phyloP scores from a whole-genome alignment of 2,113 vertebrate genomes.

The Tautogolabrus adspersus region DNA sequence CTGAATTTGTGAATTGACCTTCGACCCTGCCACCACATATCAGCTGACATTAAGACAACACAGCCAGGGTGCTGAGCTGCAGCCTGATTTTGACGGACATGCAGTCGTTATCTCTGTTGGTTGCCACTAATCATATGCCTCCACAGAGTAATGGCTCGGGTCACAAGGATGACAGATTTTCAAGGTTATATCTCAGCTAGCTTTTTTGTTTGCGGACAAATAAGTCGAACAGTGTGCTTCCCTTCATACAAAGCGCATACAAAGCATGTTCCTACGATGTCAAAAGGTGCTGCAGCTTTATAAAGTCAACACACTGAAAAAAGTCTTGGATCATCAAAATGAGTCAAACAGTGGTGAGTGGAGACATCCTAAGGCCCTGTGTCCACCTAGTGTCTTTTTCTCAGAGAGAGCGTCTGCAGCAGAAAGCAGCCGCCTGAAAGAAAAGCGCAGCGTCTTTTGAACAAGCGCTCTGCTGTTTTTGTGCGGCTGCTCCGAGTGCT shows the following conservation, averaged over 20 bases:
- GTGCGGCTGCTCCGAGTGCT: too few species aligned
- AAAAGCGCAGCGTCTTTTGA: too few species aligned
- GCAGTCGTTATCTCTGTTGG: constrained; percentile 74
- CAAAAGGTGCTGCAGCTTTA: constrained; percentile 14
- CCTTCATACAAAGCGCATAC: background rate
- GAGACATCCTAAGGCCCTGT: constrained; percentile 14
- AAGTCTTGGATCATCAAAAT: constrained; percentile 4
- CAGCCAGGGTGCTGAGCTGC: constrained; percentile 55
- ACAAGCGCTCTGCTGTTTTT: too few species aligned
- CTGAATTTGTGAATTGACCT: constrained; percentile 75
- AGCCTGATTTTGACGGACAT: constrained; percentile 78
- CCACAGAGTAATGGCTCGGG: constrained; percentile 57
- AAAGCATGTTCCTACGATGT: constrained; percentile 6
- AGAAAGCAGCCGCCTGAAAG: too few species aligned
- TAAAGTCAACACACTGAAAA: constrained; percentile 33
- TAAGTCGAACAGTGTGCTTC: constrained; percentile 17
- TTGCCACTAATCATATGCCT: constrained; percentile 66
- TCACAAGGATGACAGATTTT: constrained; percentile 56
- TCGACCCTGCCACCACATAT: constrained; percentile 73
- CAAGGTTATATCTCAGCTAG: constrained; percentile 67
- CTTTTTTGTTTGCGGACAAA: constrained; percentile 48
- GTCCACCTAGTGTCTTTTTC: too few species aligned
- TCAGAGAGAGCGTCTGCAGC: too few species aligned
- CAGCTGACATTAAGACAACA: constrained; percentile 75
- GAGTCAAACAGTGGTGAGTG: constrained; percentile 1